Conservation (phyloP, 2,797 vertebrate species). For the Micrastur ruficollis region DNA sequence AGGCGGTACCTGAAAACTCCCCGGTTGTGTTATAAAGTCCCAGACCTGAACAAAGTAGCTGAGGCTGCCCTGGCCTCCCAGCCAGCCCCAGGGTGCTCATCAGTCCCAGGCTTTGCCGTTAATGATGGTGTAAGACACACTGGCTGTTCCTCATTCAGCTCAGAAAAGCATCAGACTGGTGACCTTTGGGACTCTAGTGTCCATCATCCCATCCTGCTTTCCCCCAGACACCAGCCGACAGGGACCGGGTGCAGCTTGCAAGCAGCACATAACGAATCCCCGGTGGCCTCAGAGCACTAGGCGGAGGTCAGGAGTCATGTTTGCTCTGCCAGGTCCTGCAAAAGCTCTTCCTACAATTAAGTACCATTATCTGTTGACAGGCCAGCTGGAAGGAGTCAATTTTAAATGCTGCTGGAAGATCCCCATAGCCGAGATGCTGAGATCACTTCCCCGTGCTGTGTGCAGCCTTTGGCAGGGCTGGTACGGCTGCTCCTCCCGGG, state of each 20-base stretch:
- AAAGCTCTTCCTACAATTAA: background rate
- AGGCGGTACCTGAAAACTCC: background rate
- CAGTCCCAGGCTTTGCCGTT: background rate
- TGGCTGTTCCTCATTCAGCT: background rate
- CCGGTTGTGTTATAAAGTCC: rapidly evolving
- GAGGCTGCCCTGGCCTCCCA: background rate
- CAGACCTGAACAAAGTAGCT: background rate
- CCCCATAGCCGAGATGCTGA: background rate
- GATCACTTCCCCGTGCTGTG: rapidly evolving
- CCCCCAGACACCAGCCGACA: background rate
- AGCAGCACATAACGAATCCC: background rate
- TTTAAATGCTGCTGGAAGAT: background rate
- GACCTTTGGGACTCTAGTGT: background rate
- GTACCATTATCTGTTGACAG: background rate
- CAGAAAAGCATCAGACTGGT: background rate
- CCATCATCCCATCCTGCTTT: background rate
- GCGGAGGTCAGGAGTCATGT: background rate
- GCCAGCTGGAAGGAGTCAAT: background rate
- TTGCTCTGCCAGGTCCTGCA: background rate
- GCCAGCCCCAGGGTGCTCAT: background rate
- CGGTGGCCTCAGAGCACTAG: background rate
- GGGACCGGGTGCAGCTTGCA: background rate
- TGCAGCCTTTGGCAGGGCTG: background rate
- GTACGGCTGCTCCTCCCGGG: background rate
- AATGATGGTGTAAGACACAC: background rate